Evolutionary conservation across 1,140 invertebrate species (phyloP).

Genomic region (Panagrolaimus sp.): DNA sequence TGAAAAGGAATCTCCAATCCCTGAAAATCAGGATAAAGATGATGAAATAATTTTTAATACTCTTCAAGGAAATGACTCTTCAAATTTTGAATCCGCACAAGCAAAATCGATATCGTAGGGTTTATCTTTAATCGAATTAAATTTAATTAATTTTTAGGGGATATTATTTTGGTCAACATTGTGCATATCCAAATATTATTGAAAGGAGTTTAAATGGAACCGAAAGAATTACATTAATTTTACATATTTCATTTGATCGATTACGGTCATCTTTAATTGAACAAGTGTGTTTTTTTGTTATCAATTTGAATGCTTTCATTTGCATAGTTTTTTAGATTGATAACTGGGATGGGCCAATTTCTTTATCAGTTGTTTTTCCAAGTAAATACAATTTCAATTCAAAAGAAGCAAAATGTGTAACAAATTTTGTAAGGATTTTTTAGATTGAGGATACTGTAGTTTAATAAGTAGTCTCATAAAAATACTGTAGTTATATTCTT

Average conservation of each 20-base stretch:
- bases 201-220: background rate
- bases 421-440: background rate
- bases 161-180: background rate
- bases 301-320: background rate
- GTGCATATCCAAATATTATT: background rate
- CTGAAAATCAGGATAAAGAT: no score
- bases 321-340: background rate
- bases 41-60: no score
- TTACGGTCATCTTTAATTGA: background rate
- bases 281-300: background rate
- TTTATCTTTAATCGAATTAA: no score
- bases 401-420: background rate
- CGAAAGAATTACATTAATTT: background rate
- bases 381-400: background rate
- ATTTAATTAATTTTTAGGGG: background rate
- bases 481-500: background rate
- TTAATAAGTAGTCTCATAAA: background rate
- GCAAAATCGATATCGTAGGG: no score
- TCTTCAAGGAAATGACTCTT: no score
- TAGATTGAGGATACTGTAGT: background rate
- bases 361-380: conserved; percentile 11
- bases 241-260: conserved; percentile 14
- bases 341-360: conserved; percentile 8
- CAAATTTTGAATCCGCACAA: no score
- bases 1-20: no score